These are phyloP conservation scores for Coregonus suidteri DNA, from an alignment of 2,797 vertebrate species.

Conservation along the genomic window DNA sequence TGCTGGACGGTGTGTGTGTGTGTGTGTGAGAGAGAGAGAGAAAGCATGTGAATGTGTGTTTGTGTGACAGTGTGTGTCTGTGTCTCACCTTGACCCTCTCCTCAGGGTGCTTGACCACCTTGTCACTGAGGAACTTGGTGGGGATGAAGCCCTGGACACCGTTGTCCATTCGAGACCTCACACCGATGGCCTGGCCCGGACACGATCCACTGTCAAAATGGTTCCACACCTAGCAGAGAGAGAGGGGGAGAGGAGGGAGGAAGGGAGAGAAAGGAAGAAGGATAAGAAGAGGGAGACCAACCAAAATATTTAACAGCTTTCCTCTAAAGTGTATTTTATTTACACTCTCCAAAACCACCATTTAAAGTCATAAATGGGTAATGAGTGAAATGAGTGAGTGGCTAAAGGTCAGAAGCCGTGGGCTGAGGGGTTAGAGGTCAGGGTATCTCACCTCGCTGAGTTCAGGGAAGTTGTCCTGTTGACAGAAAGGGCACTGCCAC, in stretches of 20 bases:
- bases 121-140: conserved; percentile 98
- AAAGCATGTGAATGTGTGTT: too few species aligned
- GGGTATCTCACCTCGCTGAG: conserved; percentile 88
- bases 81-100: conserved; percentile 92
- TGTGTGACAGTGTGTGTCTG: too few species aligned
- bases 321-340: too few species aligned
- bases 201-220: conserved; percentile 99
- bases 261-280: not conserved
- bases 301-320: too few species aligned
- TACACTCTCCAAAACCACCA: too few species aligned
- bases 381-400: too few species aligned
- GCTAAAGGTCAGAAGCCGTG: too few species aligned
- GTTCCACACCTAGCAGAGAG: conserved; percentile 90
- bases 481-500: conserved; percentile 99
- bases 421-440: not conserved
- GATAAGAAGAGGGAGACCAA: too few species aligned
- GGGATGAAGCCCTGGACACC: conserved; percentile 97
- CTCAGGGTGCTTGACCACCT: conserved; percentile 96
- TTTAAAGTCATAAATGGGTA: too few species aligned
- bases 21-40: too few species aligned
- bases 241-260: not conserved
- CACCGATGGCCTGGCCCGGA: conserved; percentile 96
- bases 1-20: too few species aligned
- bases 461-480: conserved; percentile 98
- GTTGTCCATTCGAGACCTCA: conserved; percentile 93